Base-by-base conservation (phyloP, 2,888 invertebrate species). In the Poecilobothrus nobilitatus region DNA sequence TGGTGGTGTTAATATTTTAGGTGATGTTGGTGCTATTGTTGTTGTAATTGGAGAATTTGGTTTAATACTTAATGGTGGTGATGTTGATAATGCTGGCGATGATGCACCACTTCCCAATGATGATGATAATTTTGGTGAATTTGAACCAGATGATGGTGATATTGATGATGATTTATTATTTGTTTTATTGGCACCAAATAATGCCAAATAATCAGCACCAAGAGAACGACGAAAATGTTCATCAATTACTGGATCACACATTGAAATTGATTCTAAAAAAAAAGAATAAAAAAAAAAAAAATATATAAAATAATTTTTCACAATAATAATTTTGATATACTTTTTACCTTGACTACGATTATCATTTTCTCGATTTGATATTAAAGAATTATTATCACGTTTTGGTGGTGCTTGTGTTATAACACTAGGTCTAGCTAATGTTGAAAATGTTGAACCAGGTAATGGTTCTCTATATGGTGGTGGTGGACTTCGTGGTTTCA, bases 191-290 rank as follows among this genome's bases (percentile, higher is more conserved):
- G 91, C 92, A 37, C 90, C 90, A 65, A 95, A 83, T 0, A 94
- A 94, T 83, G 94, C 93, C 83, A 95, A 95, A 79, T 95, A 94
- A 79, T 95, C 94, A 82, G 94, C 94, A 65, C 94, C 94, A 71
- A 97, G 85, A 1, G 95, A 95, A 71, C 95, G 88, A 69, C 95
- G 87, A 83, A 97, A 97, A 83, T 97, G 96, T 79, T 97, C 97
- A 82, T 97, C 96, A 77, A 96, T 95, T 69, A 92, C 93, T 65
- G 93, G 92, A 81, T 95, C 95, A 82, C 92, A 91, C 86, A 89
- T 88, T 18, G 89, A 88, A 79, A 88, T 87, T 62, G 87, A 86
- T 76, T 89, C 90, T 89, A 82, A 41, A 77, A 78, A 22, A 64
- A 27, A 27, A 27, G 27, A 27, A 27, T 27, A 27, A 27, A 37